Evolutionary conservation across 2,888 invertebrate genomes (phyloP).

Genomic region (Caenorhabditis becei): DNA sequence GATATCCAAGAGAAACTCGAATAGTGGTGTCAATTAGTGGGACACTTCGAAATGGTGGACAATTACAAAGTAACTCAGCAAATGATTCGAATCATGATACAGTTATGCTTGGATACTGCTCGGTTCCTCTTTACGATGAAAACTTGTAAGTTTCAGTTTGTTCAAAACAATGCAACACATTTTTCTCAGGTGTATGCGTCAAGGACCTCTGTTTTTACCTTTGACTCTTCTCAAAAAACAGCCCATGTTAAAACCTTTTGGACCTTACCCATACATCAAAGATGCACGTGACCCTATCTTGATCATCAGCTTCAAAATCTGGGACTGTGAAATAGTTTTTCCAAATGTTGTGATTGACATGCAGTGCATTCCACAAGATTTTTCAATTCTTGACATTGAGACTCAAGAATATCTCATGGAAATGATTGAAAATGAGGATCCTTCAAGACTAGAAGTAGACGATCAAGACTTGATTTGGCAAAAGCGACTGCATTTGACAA

Average conservation of each 20-base stretch:
- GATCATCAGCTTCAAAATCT: slow-evolving; percentile 73
- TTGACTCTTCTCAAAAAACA: slow-evolving; percentile 64
- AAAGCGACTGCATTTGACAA: slow-evolving; percentile 82
- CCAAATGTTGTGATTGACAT: slow-evolving; percentile 66
- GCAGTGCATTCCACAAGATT: slow-evolving; percentile 70
- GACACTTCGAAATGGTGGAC: slow-evolving; percentile 21
- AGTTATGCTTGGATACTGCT: slow-evolving; percentile 71
- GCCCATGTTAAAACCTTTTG: slow-evolving; percentile 75
- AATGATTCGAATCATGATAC: slow-evolving; percentile 24
- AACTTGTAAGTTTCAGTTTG: slow-evolving; percentile 65
- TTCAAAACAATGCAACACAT: background rate
- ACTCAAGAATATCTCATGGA: slow-evolving; percentile 81
- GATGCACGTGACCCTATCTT: slow-evolving; percentile 73
- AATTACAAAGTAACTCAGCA: background rate
- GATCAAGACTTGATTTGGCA: slow-evolving; percentile 83
- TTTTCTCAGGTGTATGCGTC: slow-evolving; percentile 60
- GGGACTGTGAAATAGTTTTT: slow-evolving; percentile 74
- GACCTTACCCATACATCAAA: slow-evolving; percentile 74
- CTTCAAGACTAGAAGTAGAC: slow-evolving; percentile 79
- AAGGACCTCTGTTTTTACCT: slow-evolving; percentile 68
- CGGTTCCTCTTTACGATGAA: slow-evolving; percentile 76
- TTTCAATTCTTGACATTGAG: slow-evolving; percentile 81
- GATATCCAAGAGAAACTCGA: slow-evolving; percentile 68
- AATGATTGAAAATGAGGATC: slow-evolving; percentile 81
- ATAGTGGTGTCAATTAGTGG: slow-evolving; percentile 63